A percentile compares a stretch with the other conserved stretches of the same genome.
These are phyloP conservation scores for Limanda limanda DNA, from an alignment of 2,113 vertebrate genomes.

Conservation along the genomic window DNA sequence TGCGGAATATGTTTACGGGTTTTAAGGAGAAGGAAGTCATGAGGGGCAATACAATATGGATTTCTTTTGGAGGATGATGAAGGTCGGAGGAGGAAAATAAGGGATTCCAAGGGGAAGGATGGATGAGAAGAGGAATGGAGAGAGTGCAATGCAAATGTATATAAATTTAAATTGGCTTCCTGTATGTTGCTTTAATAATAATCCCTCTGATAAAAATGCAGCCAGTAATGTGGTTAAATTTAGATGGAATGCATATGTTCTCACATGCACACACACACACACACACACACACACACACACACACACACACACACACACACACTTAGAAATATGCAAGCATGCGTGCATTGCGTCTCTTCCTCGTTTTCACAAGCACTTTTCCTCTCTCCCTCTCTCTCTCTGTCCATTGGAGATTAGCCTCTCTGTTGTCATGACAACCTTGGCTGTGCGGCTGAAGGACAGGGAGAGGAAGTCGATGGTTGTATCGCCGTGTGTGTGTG, in stretches of 20 bases:
- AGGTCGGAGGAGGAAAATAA: constrained; percentile 12
- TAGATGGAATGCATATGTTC: background rate
- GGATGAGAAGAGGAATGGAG: background rate
- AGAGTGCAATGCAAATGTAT: background rate
- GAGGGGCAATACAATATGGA: background rate
- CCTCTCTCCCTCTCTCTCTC: constrained; percentile 37
- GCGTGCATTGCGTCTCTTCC: constrained; percentile 29
- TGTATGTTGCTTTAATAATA: background rate
- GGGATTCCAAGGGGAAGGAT: background rate
- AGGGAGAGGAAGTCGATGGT: constrained; percentile 33
- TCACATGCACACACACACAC: background rate
- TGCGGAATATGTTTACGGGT: background rate
- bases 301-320: background rate
- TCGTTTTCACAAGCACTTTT: constrained; percentile 38
- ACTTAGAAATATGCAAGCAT: constrained; percentile 12
- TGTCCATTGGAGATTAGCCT: constrained; percentile 70
- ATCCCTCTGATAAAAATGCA: background rate
- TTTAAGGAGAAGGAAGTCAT: background rate
- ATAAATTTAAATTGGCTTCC: background rate
- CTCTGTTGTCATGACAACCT: constrained; percentile 76
- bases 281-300: constrained; percentile 2
- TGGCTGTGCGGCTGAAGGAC: constrained; percentile 51
- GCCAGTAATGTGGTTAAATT: background rate
- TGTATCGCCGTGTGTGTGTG: constrained; percentile 7
- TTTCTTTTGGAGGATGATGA: background rate